Evolutionary conservation across 2,888 invertebrate species (phyloP).

Genomic region (Limnephilus rhombicus): DNA sequence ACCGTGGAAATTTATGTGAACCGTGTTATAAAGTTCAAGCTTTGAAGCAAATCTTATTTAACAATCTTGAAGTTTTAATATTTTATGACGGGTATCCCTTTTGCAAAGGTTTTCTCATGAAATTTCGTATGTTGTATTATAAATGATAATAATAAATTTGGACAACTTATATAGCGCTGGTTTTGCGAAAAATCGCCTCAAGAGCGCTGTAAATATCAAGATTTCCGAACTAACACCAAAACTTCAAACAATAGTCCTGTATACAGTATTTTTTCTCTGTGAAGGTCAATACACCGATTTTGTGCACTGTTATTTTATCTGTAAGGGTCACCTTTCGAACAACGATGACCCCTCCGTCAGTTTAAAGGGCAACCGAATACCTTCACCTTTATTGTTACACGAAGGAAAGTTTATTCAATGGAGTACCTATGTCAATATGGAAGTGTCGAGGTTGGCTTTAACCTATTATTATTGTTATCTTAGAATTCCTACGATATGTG

Average conservation of each 20-base stretch:
- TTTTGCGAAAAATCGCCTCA: no score
- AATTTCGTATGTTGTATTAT: background rate
- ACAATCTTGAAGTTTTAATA: background rate
- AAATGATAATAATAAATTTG: no score
- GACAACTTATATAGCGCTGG: no score
- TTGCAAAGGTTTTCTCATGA: background rate
- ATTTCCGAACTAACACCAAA: background rate
- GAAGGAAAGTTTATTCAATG: background rate
- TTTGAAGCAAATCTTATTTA: background rate
- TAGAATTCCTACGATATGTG: background rate
- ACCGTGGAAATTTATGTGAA: background rate
- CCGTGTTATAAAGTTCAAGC: background rate
- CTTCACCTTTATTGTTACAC: background rate
- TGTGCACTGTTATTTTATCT: background rate
- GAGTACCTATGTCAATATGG: background rate
- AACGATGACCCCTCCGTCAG: background rate
- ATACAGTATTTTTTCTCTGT: background rate
- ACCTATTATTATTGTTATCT: background rate
- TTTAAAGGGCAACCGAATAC: background rate
- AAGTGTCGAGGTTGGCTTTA: background rate
- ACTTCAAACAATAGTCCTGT: no score
- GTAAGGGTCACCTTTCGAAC: background rate
- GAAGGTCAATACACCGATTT: background rate
- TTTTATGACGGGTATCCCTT: background rate
- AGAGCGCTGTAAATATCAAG: background rate